A percentile compares a stretch with the other conserved stretches of the same genome.
phyloP scores from a whole-genome alignment of 2,113 vertebrate genomes.

The Baryphthengus martii region DNA sequence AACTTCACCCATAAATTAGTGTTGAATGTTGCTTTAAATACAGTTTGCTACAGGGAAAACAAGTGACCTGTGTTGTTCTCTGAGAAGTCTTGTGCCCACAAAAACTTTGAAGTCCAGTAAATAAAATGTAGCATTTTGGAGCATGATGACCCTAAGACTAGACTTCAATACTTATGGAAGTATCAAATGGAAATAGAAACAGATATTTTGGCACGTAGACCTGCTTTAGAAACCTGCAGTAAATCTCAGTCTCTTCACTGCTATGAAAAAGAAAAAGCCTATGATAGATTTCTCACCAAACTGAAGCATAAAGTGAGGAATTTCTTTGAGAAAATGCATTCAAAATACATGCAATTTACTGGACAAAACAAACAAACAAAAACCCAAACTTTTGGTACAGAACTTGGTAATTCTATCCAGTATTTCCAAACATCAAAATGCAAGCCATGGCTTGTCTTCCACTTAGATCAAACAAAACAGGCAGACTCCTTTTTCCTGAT shows the following conservation, averaged over 20 bases:
- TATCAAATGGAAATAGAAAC: background rate
- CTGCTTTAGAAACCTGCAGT: background rate
- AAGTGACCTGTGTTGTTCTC: background rate
- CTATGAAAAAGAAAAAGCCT: background rate
- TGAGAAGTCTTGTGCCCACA: background rate
- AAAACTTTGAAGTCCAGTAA: background rate
- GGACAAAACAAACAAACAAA: background rate
- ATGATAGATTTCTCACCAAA: conserved; percentile 1
- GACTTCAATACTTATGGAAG: background rate
- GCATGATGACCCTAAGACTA: background rate
- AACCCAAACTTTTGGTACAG: conserved; percentile 20
- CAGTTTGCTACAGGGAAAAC: background rate
- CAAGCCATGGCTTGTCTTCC: conserved; percentile 6
- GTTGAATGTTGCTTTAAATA: background rate
- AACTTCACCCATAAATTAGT: background rate
- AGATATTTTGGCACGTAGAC: background rate
- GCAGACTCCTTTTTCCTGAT: background rate
- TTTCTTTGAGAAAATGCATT: conserved; percentile 14
- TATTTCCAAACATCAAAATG: conserved; percentile 59
- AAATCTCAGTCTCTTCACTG: background rate
- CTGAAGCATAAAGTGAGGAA: background rate
- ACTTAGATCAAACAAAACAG: conserved; percentile 27
- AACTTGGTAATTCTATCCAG: conserved; percentile 58
- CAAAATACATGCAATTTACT: conserved; percentile 37
- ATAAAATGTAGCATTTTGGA: background rate